A percentile compares a stretch with the other conserved stretches of the same genome.
phyloP scores from a whole-genome alignment of 2,888 invertebrate species.

The Dynastes tityus region DNA sequence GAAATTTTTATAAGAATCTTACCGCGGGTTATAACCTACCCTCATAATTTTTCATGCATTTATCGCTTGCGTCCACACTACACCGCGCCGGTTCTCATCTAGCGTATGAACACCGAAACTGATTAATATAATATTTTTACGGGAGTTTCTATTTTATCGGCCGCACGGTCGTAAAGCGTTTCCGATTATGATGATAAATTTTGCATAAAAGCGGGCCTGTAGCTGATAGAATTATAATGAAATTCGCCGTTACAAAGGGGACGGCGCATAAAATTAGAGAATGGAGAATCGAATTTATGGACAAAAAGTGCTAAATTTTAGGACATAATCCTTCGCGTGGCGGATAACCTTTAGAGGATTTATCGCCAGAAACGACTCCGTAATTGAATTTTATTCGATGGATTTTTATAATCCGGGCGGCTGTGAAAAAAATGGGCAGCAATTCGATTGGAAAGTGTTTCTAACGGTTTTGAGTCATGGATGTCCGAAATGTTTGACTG shows the following conservation, averaged over 20 bases:
- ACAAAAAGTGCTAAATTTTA: conserved; percentile 2
- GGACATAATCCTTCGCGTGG: not conserved
- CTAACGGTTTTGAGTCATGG: too few species aligned
- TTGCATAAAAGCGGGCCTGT: conserved; percentile 9
- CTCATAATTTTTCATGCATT: too few species aligned
- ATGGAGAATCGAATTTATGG: conserved; percentile 10
- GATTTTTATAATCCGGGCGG: not conserved
- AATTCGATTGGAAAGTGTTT: too few species aligned
- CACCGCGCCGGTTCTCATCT: not conserved
- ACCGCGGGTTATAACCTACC: too few species aligned
- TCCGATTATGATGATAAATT: conserved; percentile 14
- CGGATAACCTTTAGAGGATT: not conserved
- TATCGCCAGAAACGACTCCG: not conserved
- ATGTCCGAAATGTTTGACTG: too few species aligned
- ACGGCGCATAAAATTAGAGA: conserved; percentile 4
- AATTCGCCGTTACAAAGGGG: conserved; percentile 1
- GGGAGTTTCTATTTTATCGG: conserved; percentile 8
- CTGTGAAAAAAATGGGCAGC: too few species aligned
- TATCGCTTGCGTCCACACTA: not conserved
- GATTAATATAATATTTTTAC: conserved; percentile 18
- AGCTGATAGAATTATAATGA: conserved; percentile 21
- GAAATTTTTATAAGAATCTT: too few species aligned
- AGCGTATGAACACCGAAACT: not conserved
- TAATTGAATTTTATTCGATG: conserved; percentile 13
- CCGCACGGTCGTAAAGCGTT: conserved; percentile 2